A percentile compares a stretch with the other conserved stretches of the same genome.
Conservation (phyloP, 2,113 vertebrate genomes). For the Mirounga angustirostris region DNA sequence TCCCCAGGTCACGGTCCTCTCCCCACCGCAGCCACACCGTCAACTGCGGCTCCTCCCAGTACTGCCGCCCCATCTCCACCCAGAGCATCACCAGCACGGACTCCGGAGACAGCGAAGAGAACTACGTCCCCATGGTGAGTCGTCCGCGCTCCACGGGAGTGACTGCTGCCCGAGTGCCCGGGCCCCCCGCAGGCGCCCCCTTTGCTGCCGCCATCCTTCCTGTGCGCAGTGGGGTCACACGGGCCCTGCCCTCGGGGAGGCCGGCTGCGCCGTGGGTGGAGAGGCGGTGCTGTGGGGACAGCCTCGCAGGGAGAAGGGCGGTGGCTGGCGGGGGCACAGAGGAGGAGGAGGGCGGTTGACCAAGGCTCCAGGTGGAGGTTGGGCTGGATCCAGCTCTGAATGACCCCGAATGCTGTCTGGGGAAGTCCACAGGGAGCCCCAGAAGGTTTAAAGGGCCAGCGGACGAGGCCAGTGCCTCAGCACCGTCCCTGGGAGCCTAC, state of each 20-base stretch:
- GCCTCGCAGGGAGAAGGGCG: neutral
- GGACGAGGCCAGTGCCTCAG: neutral
- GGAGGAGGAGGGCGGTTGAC: rapidly evolving
- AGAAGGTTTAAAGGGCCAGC: neutral
- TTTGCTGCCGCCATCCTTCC: no score
- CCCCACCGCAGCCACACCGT: constrained; percentile 89
- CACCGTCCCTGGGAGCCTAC: rapidly evolving
- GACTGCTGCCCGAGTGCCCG: neutral
- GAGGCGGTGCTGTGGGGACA: neutral
- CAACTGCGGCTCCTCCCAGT: constrained; percentile 93
- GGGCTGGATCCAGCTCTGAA: neutral
- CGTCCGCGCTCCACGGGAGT: rapidly evolving
- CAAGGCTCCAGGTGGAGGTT: neutral
- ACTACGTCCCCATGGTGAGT: constrained; percentile 98
- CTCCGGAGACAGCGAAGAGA: constrained; percentile 98
- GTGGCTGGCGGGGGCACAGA: neutral
- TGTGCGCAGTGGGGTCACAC: no score
- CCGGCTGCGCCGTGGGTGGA: neutral
- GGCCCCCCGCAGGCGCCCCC: neutral
- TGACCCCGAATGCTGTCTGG: neutral
- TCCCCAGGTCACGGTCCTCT: neutral
- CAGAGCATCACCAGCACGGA: constrained; percentile 99
- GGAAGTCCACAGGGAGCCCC: neutral
- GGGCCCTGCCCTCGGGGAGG: neutral
- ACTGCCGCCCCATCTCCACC: constrained; percentile 97